phyloP scores from a whole-genome alignment of 2,888 invertebrate genomes.

The Drosophila prolongata region DNA sequence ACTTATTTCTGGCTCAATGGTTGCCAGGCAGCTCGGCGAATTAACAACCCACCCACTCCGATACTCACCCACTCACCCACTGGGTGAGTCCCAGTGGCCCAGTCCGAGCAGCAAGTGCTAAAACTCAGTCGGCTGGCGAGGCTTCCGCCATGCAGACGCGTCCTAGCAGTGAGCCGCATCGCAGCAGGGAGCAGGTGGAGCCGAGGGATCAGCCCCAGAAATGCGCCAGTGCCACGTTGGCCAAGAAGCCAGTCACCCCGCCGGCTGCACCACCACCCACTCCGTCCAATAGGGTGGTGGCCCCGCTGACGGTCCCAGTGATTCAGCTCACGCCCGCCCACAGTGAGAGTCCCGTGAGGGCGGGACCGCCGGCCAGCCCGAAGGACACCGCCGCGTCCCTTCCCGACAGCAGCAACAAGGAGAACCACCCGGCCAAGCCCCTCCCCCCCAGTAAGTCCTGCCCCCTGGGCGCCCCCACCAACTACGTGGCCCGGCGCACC shows the following conservation, averaged over 20 bases:
- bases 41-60: slow-evolving; percentile 61
- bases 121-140: slow-evolving; percentile 53
- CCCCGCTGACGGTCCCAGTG: slow-evolving; percentile 56
- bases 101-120: slow-evolving; percentile 47
- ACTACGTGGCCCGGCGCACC: slow-evolving; percentile 79
- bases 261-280: slow-evolving; percentile 54
- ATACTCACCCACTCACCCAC: slow-evolving; percentile 12
- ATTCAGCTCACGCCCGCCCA: slow-evolving; percentile 64
- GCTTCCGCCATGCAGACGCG: slow-evolving; percentile 63
- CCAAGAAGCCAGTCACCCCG: slow-evolving; percentile 39
- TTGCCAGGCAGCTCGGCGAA: slow-evolving; percentile 70
- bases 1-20: slow-evolving; percentile 78
- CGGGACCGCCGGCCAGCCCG: neutral
- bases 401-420: slow-evolving; percentile 51
- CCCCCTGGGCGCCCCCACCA: slow-evolving; percentile 67
- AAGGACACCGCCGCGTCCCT: slow-evolving; percentile 8
- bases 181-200: slow-evolving; percentile 32
- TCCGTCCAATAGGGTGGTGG: slow-evolving; percentile 36
- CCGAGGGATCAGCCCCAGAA: slow-evolving; percentile 36
- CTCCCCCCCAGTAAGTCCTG: neutral
- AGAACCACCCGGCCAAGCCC: slow-evolving; percentile 42
- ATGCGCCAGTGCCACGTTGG: slow-evolving; percentile 62
- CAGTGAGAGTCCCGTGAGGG: slow-evolving; percentile 20
- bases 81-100: slow-evolving; percentile 63
- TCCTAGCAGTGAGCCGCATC: slow-evolving; percentile 71